phyloP scores from a whole-genome alignment of 2,888 invertebrate genomes.

The Cyclophora punctaria region DNA sequence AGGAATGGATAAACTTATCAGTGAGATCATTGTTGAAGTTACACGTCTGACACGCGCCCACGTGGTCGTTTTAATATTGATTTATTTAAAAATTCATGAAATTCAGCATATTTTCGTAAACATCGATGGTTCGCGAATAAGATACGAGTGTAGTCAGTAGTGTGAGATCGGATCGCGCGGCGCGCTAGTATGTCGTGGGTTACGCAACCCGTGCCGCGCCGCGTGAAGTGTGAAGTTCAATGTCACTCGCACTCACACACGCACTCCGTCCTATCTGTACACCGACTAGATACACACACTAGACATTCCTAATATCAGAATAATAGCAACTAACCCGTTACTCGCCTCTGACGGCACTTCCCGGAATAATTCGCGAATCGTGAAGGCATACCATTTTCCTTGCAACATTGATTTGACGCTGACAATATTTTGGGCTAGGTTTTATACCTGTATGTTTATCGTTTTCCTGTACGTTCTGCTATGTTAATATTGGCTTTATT shows the following conservation, averaged over 20 bases:
- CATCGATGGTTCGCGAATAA: too few relatives aligned
- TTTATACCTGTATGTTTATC: conserved; percentile 8
- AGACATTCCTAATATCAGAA: conserved; percentile 48
- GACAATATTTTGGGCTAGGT: conserved; percentile 54
- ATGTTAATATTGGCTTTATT: too few relatives aligned
- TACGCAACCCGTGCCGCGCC: conserved; percentile 66
- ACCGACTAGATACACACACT: conserved; percentile 26
- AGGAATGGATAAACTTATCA: too few relatives aligned
- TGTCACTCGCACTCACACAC: conserved; percentile 61
- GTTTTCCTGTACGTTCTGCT: too few relatives aligned
- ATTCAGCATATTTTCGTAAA: too few relatives aligned
- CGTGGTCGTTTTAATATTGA: too few relatives aligned
- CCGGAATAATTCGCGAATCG: conserved; percentile 63
- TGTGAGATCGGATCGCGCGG: not conserved
- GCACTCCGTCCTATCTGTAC: conserved; percentile 15
- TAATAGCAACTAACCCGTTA: conserved; percentile 67
- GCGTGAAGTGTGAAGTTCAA: conserved; percentile 74
- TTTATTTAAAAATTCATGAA: too few relatives aligned
- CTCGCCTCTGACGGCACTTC: conserved; percentile 64
- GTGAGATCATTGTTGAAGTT: too few relatives aligned
- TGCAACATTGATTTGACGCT: conserved; percentile 34
- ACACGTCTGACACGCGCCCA: too few relatives aligned
- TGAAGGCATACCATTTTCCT: conserved; percentile 42
- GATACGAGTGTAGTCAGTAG: not conserved
- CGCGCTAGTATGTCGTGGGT: conserved; percentile 29